Base-by-base conservation (phyloP, 2,888 invertebrate species). In the Lacanobia wlatinum region DNA sequence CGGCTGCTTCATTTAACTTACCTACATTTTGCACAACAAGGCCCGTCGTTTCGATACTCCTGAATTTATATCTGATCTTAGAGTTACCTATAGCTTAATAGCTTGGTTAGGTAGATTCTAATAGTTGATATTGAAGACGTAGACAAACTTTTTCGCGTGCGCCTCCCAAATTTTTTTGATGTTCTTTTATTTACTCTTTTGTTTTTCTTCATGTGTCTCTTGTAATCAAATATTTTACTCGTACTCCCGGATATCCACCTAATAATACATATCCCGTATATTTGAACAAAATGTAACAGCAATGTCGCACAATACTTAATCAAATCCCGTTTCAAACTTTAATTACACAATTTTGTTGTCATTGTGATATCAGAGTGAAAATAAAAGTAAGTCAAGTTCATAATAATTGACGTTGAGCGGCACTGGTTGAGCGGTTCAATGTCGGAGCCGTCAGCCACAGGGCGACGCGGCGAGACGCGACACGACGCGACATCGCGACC, bases 331-430 rank as follows among this genome's bases (percentile, higher is more conserved):
- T 63, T 21, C 21, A 53, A 46, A 62, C 61, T 62, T 52, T 43
- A 59, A 60, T 65, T 56, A 53, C 38, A 38, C 23, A 40, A 18
- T 40, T 50, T 53, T 60, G 23, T n/a, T 46, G 50, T 61, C 48
- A 81, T 69, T 68, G 80, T 63, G n/a, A 61, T 75, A 69, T 52
- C 65, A 58, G 38, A 73, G n/a, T 69, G 76, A 75, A 84, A 83
- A 86, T 83, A 89, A 88, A 90, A 88, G 87, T 90, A 84, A 89
- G 90, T 84, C 89, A 92, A 92, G 91, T 92, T 93, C 90, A 88
- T 88, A 90, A 90, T 90, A 91, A 93, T 91, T 90, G 92, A 86
- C 88, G 90, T 90, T 61, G 73, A 79, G 38, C 53, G 73, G 60
- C n/a, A n/a, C n/a, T n/a, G n/a, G 90, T 90, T 61, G 73, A 79